These are phyloP conservation scores for Nemurella pictetii DNA, from an alignment of 2,888 invertebrate species.

Conservation along the genomic window DNA sequence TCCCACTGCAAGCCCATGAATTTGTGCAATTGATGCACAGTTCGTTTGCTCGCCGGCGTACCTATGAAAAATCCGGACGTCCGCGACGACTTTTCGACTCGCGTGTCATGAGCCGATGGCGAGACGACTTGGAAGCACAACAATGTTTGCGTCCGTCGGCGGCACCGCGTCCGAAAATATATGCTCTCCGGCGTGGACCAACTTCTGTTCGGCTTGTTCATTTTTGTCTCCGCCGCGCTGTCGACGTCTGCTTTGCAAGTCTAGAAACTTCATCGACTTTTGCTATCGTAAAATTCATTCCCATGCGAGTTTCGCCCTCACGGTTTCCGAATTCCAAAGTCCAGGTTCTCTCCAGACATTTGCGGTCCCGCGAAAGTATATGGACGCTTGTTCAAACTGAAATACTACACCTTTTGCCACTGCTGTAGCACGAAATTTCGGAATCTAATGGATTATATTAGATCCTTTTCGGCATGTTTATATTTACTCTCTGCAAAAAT, in stretches of 20 bases:
- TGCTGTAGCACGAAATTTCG: neutral
- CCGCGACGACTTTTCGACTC: too few species aligned
- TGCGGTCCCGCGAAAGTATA: neutral
- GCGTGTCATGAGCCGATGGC: too few species aligned
- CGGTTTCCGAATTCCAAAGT: neutral
- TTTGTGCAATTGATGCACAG: too few species aligned
- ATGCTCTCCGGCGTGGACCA: neutral
- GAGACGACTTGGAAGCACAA: too few species aligned
- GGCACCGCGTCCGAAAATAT: neutral
- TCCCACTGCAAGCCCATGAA: too few species aligned
- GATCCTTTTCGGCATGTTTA: neutral
- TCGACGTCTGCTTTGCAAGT: neutral
- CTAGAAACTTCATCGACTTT: neutral
- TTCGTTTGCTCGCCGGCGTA: too few species aligned
- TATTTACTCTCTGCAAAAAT: neutral
- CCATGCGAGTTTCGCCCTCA: neutral
- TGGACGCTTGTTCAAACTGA: neutral
- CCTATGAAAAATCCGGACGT: too few species aligned
- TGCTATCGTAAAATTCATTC: neutral
- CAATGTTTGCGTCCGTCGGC: neutral
- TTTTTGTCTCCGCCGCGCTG: neutral
- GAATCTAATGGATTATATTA: neutral
- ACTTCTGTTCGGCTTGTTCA: neutral
- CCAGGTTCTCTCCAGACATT: neutral
- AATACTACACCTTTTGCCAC: neutral